Conservation (phyloP, 2,888 invertebrate genomes). For the Leptinotarsa peninsularis region DNA sequence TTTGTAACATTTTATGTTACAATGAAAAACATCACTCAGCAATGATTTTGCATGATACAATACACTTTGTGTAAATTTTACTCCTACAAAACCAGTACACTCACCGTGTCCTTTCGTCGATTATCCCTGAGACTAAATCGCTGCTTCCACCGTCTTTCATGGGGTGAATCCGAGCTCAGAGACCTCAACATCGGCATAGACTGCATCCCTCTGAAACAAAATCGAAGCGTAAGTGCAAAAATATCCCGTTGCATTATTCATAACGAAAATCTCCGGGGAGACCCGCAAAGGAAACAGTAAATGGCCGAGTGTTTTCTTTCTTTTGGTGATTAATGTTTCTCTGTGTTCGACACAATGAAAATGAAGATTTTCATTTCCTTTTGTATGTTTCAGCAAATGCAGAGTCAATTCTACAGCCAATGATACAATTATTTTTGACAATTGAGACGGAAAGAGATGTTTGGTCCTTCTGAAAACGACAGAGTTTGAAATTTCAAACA, state of each 20-base stretch:
- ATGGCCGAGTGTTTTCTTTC: neutral
- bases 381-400: neutral
- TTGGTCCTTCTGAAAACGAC: too few species aligned
- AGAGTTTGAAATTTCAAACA: too few species aligned
- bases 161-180: conserved; percentile 73
- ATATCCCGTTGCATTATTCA: neutral
- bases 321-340: neutral
- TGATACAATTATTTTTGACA: too few species aligned
- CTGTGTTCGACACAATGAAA: neutral
- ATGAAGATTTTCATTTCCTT: neutral
- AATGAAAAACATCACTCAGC: too few species aligned
- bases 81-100: conserved; percentile 24
- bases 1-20: too few species aligned
- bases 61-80: too few species aligned
- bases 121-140: conserved; percentile 79
- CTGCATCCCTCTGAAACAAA: conserved; percentile 51
- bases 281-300: neutral
- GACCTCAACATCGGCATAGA: conserved; percentile 73
- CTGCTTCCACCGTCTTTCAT: conserved; percentile 78
- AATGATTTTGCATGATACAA: too few species aligned
- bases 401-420: too few species aligned
- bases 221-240: neutral
- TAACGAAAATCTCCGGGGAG: neutral
- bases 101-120: conserved; percentile 70
- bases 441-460: too few species aligned